A percentile compares a stretch with the other conserved stretches of the same genome.
These are phyloP conservation scores for Drosophila fuyamai DNA, from an alignment of 1,140 invertebrate species.

Conservation along the genomic window DNA sequence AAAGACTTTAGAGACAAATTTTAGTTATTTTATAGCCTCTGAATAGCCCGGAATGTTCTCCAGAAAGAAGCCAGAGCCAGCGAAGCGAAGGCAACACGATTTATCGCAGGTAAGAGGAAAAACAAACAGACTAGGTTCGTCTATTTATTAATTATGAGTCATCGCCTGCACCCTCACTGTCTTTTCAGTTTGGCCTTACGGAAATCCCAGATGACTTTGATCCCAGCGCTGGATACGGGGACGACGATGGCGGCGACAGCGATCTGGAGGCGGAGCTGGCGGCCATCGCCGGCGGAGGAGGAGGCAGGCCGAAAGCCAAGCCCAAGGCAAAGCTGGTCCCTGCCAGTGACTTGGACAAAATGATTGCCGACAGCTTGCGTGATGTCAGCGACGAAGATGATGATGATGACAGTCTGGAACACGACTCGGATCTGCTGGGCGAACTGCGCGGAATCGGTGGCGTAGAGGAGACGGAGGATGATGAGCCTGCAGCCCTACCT, in stretches of 20 bases:
- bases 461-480: constrained; percentile 57
- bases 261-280: constrained; percentile 94
- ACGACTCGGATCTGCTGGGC: constrained; percentile 91
- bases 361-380: constrained; percentile 90
- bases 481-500: constrained; percentile 16
- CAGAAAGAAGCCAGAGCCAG: constrained; percentile 85
- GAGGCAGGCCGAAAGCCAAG: constrained; percentile 86
- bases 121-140: constrained; percentile 15
- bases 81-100: constrained; percentile 84
- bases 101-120: constrained; percentile 71
- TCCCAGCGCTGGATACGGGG: constrained; percentile 85
- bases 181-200: constrained; percentile 90
- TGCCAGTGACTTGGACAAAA: constrained; percentile 87
- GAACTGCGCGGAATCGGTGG: constrained; percentile 88
- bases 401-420: constrained; percentile 89
- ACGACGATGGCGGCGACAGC: constrained; percentile 89
- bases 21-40: constrained; percentile 3
- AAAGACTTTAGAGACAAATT: constrained; percentile 2
- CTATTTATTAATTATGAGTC: constrained; percentile 71
- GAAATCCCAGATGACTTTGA: constrained; percentile 88
- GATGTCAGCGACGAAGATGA: constrained; percentile 91
- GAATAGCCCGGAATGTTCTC: constrained; percentile 84
- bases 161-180: constrained; percentile 25
- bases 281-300: constrained; percentile 88
- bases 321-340: constrained; percentile 84